These are phyloP conservation scores for Podarcis muralis DNA, from an alignment of 2,113 vertebrate species.

Conservation along the genomic window DNA sequence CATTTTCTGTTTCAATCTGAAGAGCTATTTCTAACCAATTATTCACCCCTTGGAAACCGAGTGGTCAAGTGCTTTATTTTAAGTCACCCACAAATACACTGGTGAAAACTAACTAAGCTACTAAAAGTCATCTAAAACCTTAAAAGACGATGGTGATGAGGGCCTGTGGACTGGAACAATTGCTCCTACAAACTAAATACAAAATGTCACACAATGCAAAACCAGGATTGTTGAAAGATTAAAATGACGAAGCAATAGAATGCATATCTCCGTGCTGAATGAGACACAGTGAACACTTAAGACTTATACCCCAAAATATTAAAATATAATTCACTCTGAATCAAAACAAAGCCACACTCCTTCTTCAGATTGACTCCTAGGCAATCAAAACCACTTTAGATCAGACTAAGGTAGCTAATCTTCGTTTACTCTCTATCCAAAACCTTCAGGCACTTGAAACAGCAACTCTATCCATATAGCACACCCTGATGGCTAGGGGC, in stretches of 20 bases:
- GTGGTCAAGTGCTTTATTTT: conserved; percentile 47
- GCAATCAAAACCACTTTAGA: background rate
- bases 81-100: conserved; percentile 60
- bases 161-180: conserved; percentile 8
- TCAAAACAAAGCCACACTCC: background rate
- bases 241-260: conserved; percentile 30
- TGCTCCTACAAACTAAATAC: conserved; percentile 41
- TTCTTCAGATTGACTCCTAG: background rate
- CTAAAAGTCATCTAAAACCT: conserved; percentile 50
- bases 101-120: conserved; percentile 67
- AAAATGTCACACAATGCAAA: conserved; percentile 44
- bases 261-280: conserved; percentile 29
- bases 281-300: conserved; percentile 5
- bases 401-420: conserved; percentile 19
- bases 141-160: conserved; percentile 53
- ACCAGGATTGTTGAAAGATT: conserved; percentile 35
- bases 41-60: conserved; percentile 54
- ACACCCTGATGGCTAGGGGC: background rate
- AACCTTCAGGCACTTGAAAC: background rate
- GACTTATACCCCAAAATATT: background rate
- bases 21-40: conserved; percentile 68
- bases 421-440: conserved; percentile 8
- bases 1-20: conserved; percentile 64
- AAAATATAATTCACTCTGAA: background rate
- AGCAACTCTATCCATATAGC: conserved; percentile 17